Evolutionary conservation across 2,888 invertebrate species (phyloP).

Genomic region (Trachelus tabidus): DNA sequence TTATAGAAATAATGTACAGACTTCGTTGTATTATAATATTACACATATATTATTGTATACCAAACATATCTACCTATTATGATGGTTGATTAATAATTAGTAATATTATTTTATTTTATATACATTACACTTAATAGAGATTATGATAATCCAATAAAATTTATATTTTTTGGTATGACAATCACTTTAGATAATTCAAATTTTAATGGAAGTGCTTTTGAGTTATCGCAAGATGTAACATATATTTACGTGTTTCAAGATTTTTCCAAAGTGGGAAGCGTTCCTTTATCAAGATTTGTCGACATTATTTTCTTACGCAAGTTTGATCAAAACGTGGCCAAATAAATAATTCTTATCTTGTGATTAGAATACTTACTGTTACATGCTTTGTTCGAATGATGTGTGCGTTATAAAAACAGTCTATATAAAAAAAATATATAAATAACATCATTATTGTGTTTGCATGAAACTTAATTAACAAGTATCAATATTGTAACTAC

Average conservation of each 20-base stretch:
- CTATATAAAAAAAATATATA: neutral
- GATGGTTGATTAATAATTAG: constrained; percentile 50
- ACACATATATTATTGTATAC: constrained; percentile 46
- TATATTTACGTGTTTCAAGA: neutral
- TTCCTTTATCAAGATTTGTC: neutral
- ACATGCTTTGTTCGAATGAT: neutral
- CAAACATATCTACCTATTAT: constrained; percentile 54
- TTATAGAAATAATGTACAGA: constrained; percentile 52
- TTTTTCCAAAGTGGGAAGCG: too few relatives aligned
- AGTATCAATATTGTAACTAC: neutral
- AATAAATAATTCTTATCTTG: neutral
- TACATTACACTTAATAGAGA: constrained; percentile 38
- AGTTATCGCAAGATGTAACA: neutral
- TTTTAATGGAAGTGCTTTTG: neutral
- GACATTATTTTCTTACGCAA: neutral
- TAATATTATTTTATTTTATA: constrained; percentile 59
- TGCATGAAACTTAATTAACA: neutral
- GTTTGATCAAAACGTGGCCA: neutral
- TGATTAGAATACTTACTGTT: neutral
- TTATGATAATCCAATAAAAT: constrained; percentile 56
- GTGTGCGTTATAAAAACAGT: neutral
- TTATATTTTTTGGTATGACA: constrained; percentile 61
- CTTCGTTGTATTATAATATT: constrained; percentile 49
- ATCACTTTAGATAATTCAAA: constrained; percentile 15
- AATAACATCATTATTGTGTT: neutral